Conservation (phyloP, 2,888 invertebrate species). For the Petrolisthes cinctipes region DNA sequence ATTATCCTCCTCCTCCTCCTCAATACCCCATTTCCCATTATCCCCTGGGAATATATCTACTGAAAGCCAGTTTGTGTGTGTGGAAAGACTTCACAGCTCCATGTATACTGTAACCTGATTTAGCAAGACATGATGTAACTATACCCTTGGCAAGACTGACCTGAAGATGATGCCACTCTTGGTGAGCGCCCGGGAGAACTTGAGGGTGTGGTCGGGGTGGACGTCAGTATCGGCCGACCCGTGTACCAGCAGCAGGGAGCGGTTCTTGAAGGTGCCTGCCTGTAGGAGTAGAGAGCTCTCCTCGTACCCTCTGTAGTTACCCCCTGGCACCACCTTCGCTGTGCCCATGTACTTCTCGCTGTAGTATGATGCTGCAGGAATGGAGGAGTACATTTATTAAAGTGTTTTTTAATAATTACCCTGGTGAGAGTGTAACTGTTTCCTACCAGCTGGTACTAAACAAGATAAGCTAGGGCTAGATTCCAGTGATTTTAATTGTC, state of each 20-base stretch:
- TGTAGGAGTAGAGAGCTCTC: slow-evolving; percentile 56
- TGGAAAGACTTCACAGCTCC: background rate
- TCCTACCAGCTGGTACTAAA: no score
- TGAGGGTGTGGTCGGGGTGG: slow-evolving; percentile 61
- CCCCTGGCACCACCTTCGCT: slow-evolving; percentile 48
- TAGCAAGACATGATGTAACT: background rate
- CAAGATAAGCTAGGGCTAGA: no score
- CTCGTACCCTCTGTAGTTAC: slow-evolving; percentile 63
- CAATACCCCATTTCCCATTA: no score
- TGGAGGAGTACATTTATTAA: no score
- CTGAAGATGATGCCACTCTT: slow-evolving; percentile 58
- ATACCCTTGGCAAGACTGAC: slow-evolving; percentile 21
- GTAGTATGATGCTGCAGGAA: slow-evolving; percentile 60
- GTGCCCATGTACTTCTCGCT: slow-evolving; percentile 63
- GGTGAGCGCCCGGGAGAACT: slow-evolving; percentile 54
- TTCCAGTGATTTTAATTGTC: no score
- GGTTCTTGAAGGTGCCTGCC: slow-evolving; percentile 50
- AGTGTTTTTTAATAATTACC: no score
- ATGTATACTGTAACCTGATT: background rate
- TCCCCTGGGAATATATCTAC: background rate
- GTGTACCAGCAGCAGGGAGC: slow-evolving; percentile 54
- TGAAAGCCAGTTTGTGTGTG: background rate
- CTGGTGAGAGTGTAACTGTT: no score
- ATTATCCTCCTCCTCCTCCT: no score
- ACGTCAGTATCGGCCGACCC: slow-evolving; percentile 61